Base-by-base conservation (phyloP, 2,797 vertebrate genomes). In the Podargus strigoides region DNA sequence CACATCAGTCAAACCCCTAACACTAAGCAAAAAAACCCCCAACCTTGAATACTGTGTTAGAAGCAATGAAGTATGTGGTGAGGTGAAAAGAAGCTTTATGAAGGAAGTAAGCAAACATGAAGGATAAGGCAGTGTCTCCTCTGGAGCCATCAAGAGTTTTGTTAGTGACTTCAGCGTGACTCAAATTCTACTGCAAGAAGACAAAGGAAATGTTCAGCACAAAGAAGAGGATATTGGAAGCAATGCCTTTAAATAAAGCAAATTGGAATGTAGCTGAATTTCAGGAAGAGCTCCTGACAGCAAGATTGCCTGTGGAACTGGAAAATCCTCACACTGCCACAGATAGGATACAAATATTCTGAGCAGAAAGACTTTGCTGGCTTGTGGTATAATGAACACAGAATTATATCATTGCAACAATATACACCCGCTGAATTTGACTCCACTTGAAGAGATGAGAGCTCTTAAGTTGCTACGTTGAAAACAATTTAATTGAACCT, bases 401-500 rank as follows among this genome's bases (percentile, higher is more conserved):
- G 74, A 96, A 94, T 96, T 95, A 95, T 95, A 79, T 93, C 95
- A 92, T 49, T 89, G 86, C 89, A 81, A 89, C 77, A 94, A 87
- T 69, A 94, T 88, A 77, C 67, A 72, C 78, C 64, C 73, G 7
- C 77, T 97, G 84, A 97, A 97, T 97, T 95, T 94, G 93, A 95
- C 89, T 97, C 97, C 96, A 95, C 85, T 97, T 84, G 90, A 94
- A 72, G 80, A 96, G 85, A 93, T 68, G 94, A 96, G 97, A 97
- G 74, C 91, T 96, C 78, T 97, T 94, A 97, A 90, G 69, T 96
- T 96, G 96, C 95, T 94, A 96, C 46, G 0, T 76, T 95, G 95
- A 97, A 97, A 96, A 96, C 95, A 95, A 97, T 97, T 97, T 97
- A 97, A 96, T 97, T 97, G 98, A 98, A 97, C 95, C 73, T 88